Conservation (phyloP, 2,888 invertebrate genomes). For the Rhimphoctona megacephalus region DNA sequence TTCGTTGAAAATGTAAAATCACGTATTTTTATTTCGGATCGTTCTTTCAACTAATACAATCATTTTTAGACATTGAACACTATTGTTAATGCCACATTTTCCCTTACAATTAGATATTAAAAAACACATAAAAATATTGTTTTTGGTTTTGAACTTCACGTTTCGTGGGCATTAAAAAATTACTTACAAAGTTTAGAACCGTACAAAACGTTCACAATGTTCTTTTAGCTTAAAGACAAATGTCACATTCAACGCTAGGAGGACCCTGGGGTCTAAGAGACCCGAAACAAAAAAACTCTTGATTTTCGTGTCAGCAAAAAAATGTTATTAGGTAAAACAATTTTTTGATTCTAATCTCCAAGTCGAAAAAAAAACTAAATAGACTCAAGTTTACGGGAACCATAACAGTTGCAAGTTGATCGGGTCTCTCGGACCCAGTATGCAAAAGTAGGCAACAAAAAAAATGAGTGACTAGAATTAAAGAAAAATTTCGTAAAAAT, state of each 20-base stretch:
- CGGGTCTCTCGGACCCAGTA: neutral
- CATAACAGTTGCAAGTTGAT: neutral
- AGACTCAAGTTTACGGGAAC: neutral
- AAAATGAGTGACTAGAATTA: neutral
- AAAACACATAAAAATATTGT: neutral
- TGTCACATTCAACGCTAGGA: neutral
- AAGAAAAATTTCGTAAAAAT: too few species aligned
- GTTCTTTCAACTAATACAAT: too few species aligned
- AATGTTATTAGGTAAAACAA: neutral
- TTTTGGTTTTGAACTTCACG: neutral
- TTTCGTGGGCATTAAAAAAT: neutral
- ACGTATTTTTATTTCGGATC: neutral
- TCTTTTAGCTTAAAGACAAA: neutral
- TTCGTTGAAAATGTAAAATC: neutral
- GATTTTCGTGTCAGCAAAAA: neutral
- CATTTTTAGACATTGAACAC: too few species aligned
- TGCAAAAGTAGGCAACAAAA: neutral
- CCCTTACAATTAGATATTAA: neutral
- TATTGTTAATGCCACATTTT: neutral
- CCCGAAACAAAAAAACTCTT: neutral
- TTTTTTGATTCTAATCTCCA: neutral
- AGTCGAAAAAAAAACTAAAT: neutral
- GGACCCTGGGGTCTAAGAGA: neutral
- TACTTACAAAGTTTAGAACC: neutral
- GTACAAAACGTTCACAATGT: neutral